Evolutionary conservation across 2,113 vertebrate genomes (phyloP).

Genomic region (Phocoena sinus): DNA sequence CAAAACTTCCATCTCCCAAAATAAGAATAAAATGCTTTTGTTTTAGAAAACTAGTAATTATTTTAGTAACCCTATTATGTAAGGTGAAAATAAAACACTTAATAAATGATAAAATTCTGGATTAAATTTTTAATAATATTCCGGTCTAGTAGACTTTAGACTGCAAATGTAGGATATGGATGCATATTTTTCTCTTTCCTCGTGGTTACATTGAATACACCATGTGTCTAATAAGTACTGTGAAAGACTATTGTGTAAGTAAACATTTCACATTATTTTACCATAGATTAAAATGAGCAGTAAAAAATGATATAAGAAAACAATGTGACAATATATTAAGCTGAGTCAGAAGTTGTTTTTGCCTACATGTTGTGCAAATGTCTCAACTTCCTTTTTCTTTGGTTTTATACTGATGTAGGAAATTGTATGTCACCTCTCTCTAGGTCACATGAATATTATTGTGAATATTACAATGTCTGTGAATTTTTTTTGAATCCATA

Average conservation of each 20-base stretch:
- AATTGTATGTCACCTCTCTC: not conserved
- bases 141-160: not conserved
- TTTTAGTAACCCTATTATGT: not conserved
- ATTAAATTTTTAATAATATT: not conserved
- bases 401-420: not conserved
- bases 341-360: not conserved
- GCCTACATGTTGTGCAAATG: accelerated
- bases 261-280: not conserved
- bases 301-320: not conserved
- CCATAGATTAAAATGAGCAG: not conserved
- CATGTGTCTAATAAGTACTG: not conserved
- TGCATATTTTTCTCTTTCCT: not conserved
- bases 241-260: not conserved
- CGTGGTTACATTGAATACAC: not conserved
- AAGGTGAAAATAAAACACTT: not conserved
- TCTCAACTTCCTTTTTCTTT: not conserved
- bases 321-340: not conserved
- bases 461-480: not conserved
- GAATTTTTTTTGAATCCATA: not conserved
- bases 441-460: not conserved
- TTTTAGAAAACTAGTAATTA: not conserved
- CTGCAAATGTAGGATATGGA: not conserved
- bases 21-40: not conserved
- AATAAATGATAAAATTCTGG: not conserved
- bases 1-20: not conserved